Conservation (phyloP, 1,140 invertebrate species). For the Carcinoscorpius rotundicauda region DNA sequence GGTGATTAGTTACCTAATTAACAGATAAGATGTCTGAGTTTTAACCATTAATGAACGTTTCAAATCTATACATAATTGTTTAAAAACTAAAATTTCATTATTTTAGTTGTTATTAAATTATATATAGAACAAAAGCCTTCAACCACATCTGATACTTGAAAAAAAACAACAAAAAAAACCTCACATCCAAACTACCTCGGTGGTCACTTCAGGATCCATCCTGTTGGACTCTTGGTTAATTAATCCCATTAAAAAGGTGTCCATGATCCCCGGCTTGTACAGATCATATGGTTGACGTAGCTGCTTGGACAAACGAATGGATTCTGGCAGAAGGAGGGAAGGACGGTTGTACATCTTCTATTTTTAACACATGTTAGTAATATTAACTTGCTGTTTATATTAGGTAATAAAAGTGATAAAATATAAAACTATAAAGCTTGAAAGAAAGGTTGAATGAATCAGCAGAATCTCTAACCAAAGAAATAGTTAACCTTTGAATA, state of each 20-base stretch:
- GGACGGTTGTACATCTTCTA: too few species aligned
- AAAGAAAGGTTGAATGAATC: too few species aligned
- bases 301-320: constrained; percentile 69
- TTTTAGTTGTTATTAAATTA: too few species aligned
- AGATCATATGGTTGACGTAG: constrained; percentile 79
- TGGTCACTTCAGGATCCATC: constrained; percentile 86
- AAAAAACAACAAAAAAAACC: too few species aligned
- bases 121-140: too few species aligned
- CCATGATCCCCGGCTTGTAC: constrained; percentile 75
- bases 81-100: constrained; percentile 33
- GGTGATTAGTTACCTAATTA: constrained; percentile 27
- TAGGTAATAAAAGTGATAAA: too few species aligned
- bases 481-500: too few species aligned
- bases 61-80: constrained; percentile 47
- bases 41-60: constrained; percentile 43
- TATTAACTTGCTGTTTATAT: too few species aligned
- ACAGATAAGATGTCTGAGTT: constrained; percentile 3
- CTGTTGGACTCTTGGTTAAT: constrained; percentile 87
- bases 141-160: too few species aligned
- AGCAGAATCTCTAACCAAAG: too few species aligned
- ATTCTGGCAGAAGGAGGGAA: constrained; percentile 39
- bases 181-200: constrained; percentile 41
- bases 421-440: too few species aligned
- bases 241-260: constrained; percentile 83
- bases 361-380: too few species aligned